These are phyloP conservation scores for Boloria selene DNA, from an alignment of 2,888 invertebrate genomes.

Conservation along the genomic window DNA sequence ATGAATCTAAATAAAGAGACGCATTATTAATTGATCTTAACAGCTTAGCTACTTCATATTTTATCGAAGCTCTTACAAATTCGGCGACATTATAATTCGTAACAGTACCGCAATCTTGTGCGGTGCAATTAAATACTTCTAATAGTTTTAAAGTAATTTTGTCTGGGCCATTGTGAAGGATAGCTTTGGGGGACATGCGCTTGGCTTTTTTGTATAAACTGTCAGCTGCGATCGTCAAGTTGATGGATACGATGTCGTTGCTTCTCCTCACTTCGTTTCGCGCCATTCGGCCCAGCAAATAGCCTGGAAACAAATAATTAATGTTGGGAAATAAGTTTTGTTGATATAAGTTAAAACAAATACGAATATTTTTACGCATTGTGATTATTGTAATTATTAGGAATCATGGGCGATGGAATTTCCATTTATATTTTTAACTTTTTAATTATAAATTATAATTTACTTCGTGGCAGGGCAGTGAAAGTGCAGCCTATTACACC, in stretches of 20 bases:
- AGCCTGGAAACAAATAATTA: slow-evolving; percentile 57
- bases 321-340: background rate
- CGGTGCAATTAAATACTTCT: slow-evolving; percentile 61
- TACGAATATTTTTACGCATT: background rate
- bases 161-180: slow-evolving; percentile 61
- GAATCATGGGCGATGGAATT: background rate
- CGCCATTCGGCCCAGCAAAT: slow-evolving; percentile 65
- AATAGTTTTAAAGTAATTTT: slow-evolving; percentile 59
- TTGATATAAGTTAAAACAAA: background rate
- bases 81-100: slow-evolving; percentile 59
- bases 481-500: too few species aligned
- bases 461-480: too few species aligned
- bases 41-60: slow-evolving; percentile 60
- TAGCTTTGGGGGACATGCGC: slow-evolving; percentile 61
- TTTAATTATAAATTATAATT: too few species aligned
- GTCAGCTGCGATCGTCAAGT: slow-evolving; percentile 61
- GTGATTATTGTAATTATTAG: slow-evolving; percentile 17
- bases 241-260: slow-evolving; percentile 60
- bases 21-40: slow-evolving; percentile 64
- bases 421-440: too few species aligned
- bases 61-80: slow-evolving; percentile 61
- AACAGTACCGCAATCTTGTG: slow-evolving; percentile 54
- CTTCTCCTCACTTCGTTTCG: slow-evolving; percentile 55
- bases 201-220: slow-evolving; percentile 64
- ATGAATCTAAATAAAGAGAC: slow-evolving; percentile 62